Conservation (phyloP, 1,140 invertebrate species). For the Drosophila aff. region DNA sequence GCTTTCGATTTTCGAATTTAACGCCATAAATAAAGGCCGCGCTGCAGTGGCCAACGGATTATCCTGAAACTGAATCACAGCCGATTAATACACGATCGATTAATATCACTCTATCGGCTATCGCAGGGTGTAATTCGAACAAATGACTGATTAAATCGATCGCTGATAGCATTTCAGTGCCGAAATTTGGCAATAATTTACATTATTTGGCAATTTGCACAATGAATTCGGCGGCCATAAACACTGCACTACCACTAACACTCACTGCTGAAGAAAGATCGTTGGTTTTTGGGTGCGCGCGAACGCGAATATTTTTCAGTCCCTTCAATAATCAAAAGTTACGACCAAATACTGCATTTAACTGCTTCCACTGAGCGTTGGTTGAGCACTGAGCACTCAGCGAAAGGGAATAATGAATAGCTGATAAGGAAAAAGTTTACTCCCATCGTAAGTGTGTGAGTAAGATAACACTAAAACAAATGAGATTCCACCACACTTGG, state of each 20-base stretch:
- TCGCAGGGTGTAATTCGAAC: conserved; percentile 11
- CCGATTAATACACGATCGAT: neutral
- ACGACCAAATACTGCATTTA: conserved; percentile 30
- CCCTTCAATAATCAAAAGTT: conserved; percentile 23
- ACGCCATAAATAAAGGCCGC: conserved; percentile 10
- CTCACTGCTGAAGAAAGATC: conserved; percentile 45
- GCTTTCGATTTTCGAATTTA: conserved; percentile 25
- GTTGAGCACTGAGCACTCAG: conserved; percentile 59
- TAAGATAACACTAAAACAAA: conserved; percentile 51
- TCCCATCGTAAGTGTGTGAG: conserved; percentile 40
- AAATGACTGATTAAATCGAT: conserved; percentile 59
- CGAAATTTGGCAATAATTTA: conserved; percentile 64
- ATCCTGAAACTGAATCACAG: neutral
- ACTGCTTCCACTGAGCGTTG: conserved; percentile 72
- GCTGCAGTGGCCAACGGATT: neutral
- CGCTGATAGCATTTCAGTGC: conserved; percentile 48
- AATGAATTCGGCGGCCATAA: conserved; percentile 42
- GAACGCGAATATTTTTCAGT: conserved; percentile 14
- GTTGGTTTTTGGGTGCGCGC: conserved; percentile 20
- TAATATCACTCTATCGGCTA: conserved; percentile 12
- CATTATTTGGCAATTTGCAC: conserved; percentile 68
- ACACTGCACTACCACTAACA: conserved; percentile 19
- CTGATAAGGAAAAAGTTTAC: conserved; percentile 71
- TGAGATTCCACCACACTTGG: conserved; percentile 18
- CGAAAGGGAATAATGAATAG: conserved; percentile 52